These are phyloP conservation scores for Malurus splendens DNA, from an alignment of 2,797 vertebrate genomes.

Conservation along the genomic window DNA sequence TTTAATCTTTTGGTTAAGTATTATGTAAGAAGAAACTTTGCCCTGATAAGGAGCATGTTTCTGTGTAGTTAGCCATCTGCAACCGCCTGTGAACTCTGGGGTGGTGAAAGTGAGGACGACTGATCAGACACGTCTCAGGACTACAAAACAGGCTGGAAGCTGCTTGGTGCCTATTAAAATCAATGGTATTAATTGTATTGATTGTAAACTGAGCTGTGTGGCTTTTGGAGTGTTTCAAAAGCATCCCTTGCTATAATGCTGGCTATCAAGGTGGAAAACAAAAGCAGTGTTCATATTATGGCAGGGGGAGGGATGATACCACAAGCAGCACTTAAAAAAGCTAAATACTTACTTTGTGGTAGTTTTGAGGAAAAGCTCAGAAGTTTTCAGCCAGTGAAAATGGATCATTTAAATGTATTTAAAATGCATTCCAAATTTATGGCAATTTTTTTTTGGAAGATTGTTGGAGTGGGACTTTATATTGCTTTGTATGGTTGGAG, in stretches of 20 bases:
- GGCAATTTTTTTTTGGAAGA: neutral
- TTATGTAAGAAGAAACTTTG: neutral
- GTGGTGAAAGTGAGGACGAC: neutral
- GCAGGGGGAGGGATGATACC: neutral
- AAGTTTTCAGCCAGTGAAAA: neutral
- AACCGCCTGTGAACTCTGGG: fast-evolving
- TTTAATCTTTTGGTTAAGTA: neutral
- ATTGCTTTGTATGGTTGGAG: neutral
- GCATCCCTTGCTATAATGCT: neutral
- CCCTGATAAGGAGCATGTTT: neutral
- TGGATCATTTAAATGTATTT: neutral
- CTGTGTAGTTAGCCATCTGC: neutral
- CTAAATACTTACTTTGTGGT: neutral
- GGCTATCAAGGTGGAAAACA: neutral
- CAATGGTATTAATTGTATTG: neutral
- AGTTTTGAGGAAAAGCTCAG: neutral
- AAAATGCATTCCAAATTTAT: neutral
- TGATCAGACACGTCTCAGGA: neutral
- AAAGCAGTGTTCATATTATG: fast-evolving
- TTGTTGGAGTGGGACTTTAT: neutral
- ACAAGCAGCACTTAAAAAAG: neutral
- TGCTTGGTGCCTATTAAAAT: neutral
- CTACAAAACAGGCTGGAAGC: neutral
- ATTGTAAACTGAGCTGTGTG: neutral
- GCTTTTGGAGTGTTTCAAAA: neutral